These are phyloP conservation scores for Synanthedon vespiformis DNA, from an alignment of 2,888 invertebrate genomes.

Conservation along the genomic window DNA sequence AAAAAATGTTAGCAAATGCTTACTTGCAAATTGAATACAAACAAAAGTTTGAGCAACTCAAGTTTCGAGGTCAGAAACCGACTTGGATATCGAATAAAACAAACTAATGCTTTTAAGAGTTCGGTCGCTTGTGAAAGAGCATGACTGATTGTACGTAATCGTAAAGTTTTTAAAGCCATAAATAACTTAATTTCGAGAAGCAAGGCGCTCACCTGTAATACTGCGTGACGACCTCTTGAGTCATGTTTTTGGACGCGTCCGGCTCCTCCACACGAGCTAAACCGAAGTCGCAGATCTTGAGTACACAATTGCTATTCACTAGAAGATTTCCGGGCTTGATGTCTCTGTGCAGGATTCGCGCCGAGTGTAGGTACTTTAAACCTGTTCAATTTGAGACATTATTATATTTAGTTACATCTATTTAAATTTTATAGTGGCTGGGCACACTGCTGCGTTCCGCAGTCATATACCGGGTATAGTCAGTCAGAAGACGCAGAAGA, in stretches of 20 bases:
- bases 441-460: too few relatives aligned
- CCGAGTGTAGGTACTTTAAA: conserved; percentile 98
- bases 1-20: too few relatives aligned
- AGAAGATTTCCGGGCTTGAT: conserved; percentile 99
- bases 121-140: too few relatives aligned
- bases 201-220: conserved; percentile 78
- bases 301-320: conserved; percentile 98
- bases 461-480: too few relatives aligned
- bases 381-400: conserved; percentile 62
- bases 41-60: too few relatives aligned
- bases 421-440: neutral
- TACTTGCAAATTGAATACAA: too few relatives aligned
- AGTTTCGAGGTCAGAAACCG: too few relatives aligned
- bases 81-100: too few relatives aligned
- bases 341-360: conserved; percentile 97
- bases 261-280: conserved; percentile 97
- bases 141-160: too few relatives aligned
- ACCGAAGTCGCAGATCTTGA: conserved; percentile 99
- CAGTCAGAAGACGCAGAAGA: too few relatives aligned
- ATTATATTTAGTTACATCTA: neutral
- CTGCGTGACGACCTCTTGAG: conserved; percentile 99
- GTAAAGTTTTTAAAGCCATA: neutral
- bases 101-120: too few relatives aligned
- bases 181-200: conserved; percentile 5
- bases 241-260: conserved; percentile 94